Percentiles rank a stretch among this genome's conserved stretches.
phyloP scores from a whole-genome alignment of 2,113 vertebrate genomes.

The Carassius auratus region DNA sequence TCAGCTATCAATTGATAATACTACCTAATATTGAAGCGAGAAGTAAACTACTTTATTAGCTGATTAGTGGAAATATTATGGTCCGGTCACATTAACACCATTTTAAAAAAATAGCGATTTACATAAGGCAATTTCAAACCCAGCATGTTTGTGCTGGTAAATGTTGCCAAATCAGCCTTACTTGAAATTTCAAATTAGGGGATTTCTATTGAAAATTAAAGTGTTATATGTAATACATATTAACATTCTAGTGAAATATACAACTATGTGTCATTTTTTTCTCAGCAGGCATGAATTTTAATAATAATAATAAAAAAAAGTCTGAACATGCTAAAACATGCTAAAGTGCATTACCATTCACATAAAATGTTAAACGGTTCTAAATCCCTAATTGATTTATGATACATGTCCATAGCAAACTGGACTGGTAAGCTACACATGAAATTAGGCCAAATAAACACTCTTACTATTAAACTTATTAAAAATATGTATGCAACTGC shows the following conservation, averaged over 20 bases:
- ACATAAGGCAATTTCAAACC: not conserved
- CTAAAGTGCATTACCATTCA: not conserved
- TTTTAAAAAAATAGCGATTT: not conserved
- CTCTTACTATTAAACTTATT: too few species aligned
- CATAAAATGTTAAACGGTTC: not conserved
- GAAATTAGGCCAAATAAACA: too few species aligned
- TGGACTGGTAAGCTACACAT: too few species aligned
- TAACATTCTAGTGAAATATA: not conserved
- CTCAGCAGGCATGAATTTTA: not conserved
- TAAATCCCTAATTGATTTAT: not conserved
- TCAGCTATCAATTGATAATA: not conserved
- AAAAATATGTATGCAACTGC: too few species aligned
- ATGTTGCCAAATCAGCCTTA: not conserved
- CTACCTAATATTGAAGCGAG: not conserved
- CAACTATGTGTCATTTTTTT: not conserved
- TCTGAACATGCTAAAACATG: too few species aligned
- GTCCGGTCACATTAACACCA: not conserved
- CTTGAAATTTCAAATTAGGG: not conserved
- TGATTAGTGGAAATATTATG: not conserved
- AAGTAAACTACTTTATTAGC: not conserved
- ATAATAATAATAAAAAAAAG: too few species aligned
- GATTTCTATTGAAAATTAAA: not conserved
- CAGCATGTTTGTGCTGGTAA: too few species aligned
- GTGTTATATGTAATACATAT: too few species aligned
- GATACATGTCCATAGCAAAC: not conserved